Evolutionary conservation across 2,797 vertebrate genomes (phyloP), one percentile per base, ranked within the genome.

Genomic region (Heterohyrax brucei): DNA sequence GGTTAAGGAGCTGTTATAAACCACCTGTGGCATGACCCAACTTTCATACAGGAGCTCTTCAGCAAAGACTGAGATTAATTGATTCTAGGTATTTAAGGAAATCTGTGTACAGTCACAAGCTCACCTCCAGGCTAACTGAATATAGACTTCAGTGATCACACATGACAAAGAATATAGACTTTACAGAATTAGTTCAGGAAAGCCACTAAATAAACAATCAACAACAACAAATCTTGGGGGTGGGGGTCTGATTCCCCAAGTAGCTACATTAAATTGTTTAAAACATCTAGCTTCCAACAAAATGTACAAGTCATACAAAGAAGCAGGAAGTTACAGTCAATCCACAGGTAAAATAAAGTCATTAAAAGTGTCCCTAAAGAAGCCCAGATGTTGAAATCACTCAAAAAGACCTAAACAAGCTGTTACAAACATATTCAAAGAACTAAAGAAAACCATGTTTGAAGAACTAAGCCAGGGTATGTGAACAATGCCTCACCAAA

Each of bases 81-180:
- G 56, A 50, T 90, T 80, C 53, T 62, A 66, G 26, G n/a, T 24
- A 56, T 83, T 93, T 46, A 93, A 95, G 53, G 33, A 93, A 78
- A 72, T 96, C 13, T 91, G 24, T 64, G 28, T 82, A 4, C 30
- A 89, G 0, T 87, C 8, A 77, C 44, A 87, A 93, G 33, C 50
- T 93, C 48, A 50, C n/a, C n/a, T 73, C 68, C 66, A 62, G 77
- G 28, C 62, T 91, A 78, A 62, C n/a, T 70, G 21, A 82, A 10
- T 26, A 84, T 21, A 94, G n/a, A 78, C n/a, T 83, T 44, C 13
- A 73, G 28, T n/a, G n/a, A 44, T 28, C 84, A 61, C 24, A 48
- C 5, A 22, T 82, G 59, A 78, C 30, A 73, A 16, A 84, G 13
- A 46, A 33, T 56, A 75, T 10, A 79, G 62, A 76, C 61, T 70